Evolutionary conservation across 2,888 invertebrate species (phyloP).

Genomic region (Cephus pulcher): DNA sequence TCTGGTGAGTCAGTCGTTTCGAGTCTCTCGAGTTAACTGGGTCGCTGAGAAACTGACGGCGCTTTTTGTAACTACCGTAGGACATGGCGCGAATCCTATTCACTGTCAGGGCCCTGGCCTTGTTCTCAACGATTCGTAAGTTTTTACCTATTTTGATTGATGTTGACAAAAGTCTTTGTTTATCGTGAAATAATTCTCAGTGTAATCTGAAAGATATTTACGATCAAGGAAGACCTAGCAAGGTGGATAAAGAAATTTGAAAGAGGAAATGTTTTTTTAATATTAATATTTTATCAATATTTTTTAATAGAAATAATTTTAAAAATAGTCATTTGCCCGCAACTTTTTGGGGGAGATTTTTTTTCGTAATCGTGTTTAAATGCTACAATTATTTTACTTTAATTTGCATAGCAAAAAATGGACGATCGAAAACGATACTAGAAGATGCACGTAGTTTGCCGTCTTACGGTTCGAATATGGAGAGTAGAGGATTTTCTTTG

Average conservation of each 20-base stretch:
- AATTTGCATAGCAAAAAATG: no score
- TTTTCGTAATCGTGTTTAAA: not conserved
- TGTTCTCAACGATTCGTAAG: conserved; percentile 15
- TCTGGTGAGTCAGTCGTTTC: conserved; percentile 55
- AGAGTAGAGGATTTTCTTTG: not conserved
- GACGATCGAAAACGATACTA: no score
- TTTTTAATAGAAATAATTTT: no score
- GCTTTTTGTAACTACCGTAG: not conserved
- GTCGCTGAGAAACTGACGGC: conserved; percentile 29
- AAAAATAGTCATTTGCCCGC: no score
- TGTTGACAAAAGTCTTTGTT: not conserved
- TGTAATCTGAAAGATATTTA: not conserved
- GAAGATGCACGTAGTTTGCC: no score
- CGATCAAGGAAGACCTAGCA: not conserved
- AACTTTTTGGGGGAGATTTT: no score
- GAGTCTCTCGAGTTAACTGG: conserved; percentile 58
- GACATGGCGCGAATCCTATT: conserved; percentile 8
- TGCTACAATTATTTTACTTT: no score
- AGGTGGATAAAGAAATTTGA: not conserved
- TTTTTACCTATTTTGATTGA: not conserved
- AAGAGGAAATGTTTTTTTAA: not conserved
- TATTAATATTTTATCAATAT: no score
- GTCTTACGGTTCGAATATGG: no score
- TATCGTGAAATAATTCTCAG: not conserved
- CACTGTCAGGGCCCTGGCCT: conserved; percentile 10